A percentile compares a stretch with the other conserved stretches of the same genome.
These are phyloP conservation scores for Lasioglossum baleicum DNA, from an alignment of 1,140 invertebrate genomes.

Conservation along the genomic window DNA sequence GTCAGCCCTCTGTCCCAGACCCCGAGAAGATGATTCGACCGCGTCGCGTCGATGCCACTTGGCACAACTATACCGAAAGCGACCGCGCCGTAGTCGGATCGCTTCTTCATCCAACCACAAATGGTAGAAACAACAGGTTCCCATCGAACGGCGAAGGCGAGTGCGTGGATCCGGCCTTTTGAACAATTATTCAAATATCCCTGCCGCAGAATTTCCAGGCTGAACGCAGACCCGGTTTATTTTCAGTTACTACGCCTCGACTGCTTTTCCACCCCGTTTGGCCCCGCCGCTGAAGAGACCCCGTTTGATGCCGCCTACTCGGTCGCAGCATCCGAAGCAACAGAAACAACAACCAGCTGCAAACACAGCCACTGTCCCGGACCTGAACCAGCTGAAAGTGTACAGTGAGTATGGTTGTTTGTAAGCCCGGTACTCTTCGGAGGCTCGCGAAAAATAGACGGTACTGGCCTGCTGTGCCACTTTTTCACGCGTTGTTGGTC, in stretches of 20 bases:
- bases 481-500: no score
- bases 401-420: constrained; percentile 81
- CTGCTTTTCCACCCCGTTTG: constrained; percentile 81
- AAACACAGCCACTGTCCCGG: constrained; percentile 68
- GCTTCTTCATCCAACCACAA: not conserved
- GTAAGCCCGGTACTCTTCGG: not conserved
- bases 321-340: constrained; percentile 77
- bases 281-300: constrained; percentile 83
- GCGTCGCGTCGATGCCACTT: no score
- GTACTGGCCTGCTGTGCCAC: no score
- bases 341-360: constrained; percentile 70
- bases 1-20: no score
- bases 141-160: not conserved
- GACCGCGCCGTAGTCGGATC: no score
- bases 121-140: not conserved
- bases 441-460: not conserved
- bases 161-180: not conserved
- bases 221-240: constrained; percentile 42
- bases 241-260: constrained; percentile 83
- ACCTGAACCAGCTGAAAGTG: constrained; percentile 82
- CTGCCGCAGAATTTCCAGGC: not conserved
- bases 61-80: no score
- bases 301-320: constrained; percentile 81
- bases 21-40: no score
- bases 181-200: constrained; percentile 11